Conservation (phyloP, 35 echinoderm and acorn worm species). For the Strongylocentrotus purpuratus region DNA sequence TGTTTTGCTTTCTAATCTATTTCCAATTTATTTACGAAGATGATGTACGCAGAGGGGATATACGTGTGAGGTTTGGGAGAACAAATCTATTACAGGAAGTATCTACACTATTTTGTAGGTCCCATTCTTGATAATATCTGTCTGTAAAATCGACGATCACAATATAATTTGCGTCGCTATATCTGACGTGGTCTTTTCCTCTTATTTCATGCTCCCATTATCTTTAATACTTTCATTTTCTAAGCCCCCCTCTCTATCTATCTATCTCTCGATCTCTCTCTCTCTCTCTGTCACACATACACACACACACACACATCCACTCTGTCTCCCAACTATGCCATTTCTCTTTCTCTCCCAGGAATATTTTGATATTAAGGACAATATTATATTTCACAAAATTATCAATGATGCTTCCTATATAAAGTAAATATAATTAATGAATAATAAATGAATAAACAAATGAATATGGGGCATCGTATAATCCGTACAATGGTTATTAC, state of each 20-base stretch:
- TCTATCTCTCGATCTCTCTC: neutral
- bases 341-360: neutral
- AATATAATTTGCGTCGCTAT: too few relatives aligned
- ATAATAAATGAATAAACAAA: too few relatives aligned
- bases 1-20: conserved; percentile 19
- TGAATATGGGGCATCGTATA: too few relatives aligned
- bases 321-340: neutral
- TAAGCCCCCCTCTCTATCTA: neutral
- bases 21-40: conserved; percentile 12
- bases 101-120: neutral
- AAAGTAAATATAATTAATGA: too few relatives aligned
- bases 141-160: too few relatives aligned
- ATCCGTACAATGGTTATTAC: too few relatives aligned
- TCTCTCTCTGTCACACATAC: neutral
- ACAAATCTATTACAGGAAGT: neutral
- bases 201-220: neutral
- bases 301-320: too few relatives aligned
- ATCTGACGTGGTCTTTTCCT: neutral
- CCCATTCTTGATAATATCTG: neutral
- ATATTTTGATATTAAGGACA: neutral
- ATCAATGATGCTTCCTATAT: too few relatives aligned
- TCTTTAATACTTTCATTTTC: neutral
- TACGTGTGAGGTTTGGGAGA: neutral
- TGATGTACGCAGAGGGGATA: neutral
- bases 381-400: neutral